phyloP scores from a whole-genome alignment of 92 coral and sea anemone genomes.

The Umimayanthus kanabou region DNA sequence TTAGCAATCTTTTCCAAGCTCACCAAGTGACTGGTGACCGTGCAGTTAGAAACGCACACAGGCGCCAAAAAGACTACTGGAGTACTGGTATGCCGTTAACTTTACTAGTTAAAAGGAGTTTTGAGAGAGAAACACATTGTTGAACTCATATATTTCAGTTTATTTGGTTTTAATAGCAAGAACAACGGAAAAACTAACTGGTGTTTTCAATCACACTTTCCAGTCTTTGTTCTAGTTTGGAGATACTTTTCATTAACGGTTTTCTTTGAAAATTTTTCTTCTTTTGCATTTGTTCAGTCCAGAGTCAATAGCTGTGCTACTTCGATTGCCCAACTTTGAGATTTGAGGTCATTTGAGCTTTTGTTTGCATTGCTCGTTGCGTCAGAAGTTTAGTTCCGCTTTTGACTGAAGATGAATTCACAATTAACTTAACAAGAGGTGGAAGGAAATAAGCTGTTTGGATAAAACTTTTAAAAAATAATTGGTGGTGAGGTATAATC shows the following conservation, averaged over 20 bases:
- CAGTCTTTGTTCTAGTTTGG: background rate
- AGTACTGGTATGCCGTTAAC: too few species aligned
- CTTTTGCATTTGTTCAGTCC: background rate
- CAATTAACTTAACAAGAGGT: background rate
- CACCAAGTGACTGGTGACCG: background rate
- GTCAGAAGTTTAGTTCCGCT: background rate
- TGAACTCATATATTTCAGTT: background rate
- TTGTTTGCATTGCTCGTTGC: background rate
- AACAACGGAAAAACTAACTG: background rate
- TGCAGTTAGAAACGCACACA: background rate
- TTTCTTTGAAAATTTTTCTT: background rate
- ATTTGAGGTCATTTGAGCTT: background rate
- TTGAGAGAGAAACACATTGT: background rate
- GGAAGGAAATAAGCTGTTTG: background rate
- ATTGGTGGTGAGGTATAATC: background rate
- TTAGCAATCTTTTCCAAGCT: background rate
- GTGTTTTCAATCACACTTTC: background rate
- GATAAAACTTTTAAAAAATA: background rate
- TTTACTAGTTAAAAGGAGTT: too few species aligned
- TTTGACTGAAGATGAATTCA: background rate
- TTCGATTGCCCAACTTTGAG: background rate
- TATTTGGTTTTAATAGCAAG: too few species aligned
- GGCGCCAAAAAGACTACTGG: too few species aligned
- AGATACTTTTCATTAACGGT: too few species aligned
- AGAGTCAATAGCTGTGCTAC: background rate